phyloP scores from a whole-genome alignment of 2,113 vertebrate species.

The Neomonachus schauinslandi region DNA sequence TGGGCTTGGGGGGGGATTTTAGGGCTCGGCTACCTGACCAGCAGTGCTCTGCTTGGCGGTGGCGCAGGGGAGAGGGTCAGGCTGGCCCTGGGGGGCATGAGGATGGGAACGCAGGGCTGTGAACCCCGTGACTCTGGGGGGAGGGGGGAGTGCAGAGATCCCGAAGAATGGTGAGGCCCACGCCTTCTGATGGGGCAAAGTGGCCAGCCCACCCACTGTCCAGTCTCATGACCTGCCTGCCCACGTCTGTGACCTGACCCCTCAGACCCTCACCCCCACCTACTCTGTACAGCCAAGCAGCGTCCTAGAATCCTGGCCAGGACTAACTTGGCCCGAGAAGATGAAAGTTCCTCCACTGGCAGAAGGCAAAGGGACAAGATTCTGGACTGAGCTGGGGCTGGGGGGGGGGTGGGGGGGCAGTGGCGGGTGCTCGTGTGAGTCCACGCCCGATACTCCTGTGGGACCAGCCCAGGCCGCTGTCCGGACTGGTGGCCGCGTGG shows the following conservation, averaged over 20 bases:
- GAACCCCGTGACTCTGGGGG: background rate
- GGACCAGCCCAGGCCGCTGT: background rate
- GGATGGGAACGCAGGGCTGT: background rate
- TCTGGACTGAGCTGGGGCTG: background rate
- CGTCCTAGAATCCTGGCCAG: accelerated
- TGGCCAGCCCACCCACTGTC: background rate
- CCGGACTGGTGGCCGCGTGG: background rate
- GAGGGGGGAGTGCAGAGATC: background rate
- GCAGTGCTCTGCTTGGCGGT: accelerated
- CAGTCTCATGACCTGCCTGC: background rate
- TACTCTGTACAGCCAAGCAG: accelerated
- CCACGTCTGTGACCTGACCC: background rate
- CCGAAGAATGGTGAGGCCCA: background rate
- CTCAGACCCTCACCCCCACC: background rate
- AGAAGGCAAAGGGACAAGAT: background rate
- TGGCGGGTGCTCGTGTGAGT: background rate
- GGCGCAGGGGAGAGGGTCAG: background rate
- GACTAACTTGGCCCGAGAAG: background rate
- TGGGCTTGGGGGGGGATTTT: background rate
- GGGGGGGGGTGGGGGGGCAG: no score
- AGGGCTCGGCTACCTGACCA: background rate
- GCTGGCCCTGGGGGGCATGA: no score
- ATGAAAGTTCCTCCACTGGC: background rate
- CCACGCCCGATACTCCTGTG: background rate
- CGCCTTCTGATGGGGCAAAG: accelerated